A percentile compares a stretch with the other conserved stretches of the same genome.
phyloP scores from a whole-genome alignment of 2,888 invertebrate species.

The Elegia similella region DNA sequence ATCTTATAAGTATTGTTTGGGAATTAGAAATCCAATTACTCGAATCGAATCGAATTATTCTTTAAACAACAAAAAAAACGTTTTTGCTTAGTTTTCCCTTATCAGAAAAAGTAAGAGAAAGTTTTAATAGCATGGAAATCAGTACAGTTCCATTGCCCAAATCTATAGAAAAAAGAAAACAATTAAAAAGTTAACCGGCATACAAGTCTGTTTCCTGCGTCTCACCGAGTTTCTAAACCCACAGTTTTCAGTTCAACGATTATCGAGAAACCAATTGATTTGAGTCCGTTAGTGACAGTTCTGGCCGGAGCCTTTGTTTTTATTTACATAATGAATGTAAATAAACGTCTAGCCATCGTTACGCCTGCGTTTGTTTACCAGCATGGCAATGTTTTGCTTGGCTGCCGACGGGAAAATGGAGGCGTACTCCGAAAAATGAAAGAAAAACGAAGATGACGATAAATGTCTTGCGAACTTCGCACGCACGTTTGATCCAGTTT shows the following conservation, averaged over 20 bases:
- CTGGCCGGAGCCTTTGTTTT: slow-evolving; percentile 4
- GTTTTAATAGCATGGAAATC: neutral
- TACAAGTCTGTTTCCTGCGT: slow-evolving; percentile 17
- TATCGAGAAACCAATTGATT: slow-evolving; percentile 14
- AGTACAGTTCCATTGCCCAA: neutral
- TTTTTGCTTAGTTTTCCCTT: too few relatives aligned
- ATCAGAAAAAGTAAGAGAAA: neutral
- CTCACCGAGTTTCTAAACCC: neutral
- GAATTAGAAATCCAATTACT: too few relatives aligned
- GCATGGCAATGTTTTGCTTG: slow-evolving; percentile 4
- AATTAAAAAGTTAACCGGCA: slow-evolving; percentile 17
- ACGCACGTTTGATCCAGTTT: neutral
- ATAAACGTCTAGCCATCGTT: slow-evolving; percentile 7
- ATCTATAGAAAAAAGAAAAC: slow-evolving; percentile 9
- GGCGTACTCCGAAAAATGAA: neutral
- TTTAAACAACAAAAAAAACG: too few relatives aligned
- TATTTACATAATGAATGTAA: slow-evolving; percentile 9
- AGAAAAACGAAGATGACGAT: neutral
- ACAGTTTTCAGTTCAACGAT: slow-evolving; percentile 13
- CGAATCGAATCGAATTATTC: too few relatives aligned
- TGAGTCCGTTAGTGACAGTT: neutral
- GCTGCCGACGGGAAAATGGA: neutral
- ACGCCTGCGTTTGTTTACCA: slow-evolving; percentile 1
- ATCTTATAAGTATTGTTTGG: too few relatives aligned
- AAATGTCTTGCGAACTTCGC: neutral